Conservation (phyloP, 2,113 vertebrate genomes). For the Thamnaconus septentrionalis region DNA sequence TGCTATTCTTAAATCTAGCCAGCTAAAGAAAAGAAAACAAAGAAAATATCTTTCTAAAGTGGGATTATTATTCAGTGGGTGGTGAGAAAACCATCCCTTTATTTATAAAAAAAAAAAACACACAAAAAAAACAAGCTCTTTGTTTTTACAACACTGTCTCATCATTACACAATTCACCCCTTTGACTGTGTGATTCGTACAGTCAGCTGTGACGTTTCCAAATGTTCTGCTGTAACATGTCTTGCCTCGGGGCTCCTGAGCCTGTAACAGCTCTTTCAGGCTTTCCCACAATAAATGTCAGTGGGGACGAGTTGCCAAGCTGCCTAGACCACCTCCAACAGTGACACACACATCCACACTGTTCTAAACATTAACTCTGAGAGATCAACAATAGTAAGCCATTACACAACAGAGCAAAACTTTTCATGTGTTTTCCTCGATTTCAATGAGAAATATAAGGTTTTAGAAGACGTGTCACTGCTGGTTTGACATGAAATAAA, state of each 20-base stretch:
- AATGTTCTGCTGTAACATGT: constrained; percentile 21
- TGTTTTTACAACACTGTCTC: background rate
- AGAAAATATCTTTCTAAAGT: too few species aligned
- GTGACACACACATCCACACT: background rate
- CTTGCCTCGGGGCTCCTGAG: background rate
- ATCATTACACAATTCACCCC: constrained; percentile 1
- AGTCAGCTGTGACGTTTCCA: constrained; percentile 2
- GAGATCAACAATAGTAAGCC: background rate
- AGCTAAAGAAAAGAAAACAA: too few species aligned
- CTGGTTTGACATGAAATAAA: too few species aligned
- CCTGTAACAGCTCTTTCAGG: background rate
- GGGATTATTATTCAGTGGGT: too few species aligned
- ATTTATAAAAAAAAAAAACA: too few species aligned
- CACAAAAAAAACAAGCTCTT: too few species aligned
- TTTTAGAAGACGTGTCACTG: too few species aligned
- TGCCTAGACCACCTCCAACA: background rate
- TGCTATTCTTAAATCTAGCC: too few species aligned
- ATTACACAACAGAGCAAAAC: too few species aligned
- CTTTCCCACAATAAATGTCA: background rate
- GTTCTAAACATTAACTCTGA: background rate
- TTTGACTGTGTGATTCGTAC: constrained; percentile 14
- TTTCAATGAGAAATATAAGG: too few species aligned
- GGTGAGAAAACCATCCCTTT: too few species aligned
- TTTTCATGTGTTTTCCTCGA: too few species aligned
- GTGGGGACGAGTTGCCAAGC: rapidly evolving